Evolutionary conservation across 2,113 vertebrate genomes (phyloP).

Genomic region (Chlorodrepanis virens): DNA sequence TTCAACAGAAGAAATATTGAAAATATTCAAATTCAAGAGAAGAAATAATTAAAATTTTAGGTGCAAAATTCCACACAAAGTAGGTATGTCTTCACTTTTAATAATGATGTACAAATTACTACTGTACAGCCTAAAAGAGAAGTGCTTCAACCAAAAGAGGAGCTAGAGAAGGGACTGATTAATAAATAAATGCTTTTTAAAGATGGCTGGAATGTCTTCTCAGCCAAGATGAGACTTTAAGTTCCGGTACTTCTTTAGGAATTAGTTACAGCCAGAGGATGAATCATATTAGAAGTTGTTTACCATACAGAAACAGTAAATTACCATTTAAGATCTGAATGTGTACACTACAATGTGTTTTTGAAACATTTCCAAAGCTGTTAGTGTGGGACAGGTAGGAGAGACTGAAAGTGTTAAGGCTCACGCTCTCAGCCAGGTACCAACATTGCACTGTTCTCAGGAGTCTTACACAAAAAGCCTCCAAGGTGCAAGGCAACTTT

Average conservation of each 20-base stretch:
- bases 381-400: neutral
- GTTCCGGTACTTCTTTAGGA: neutral
- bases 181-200: neutral
- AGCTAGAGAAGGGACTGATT: neutral
- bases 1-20: conserved; percentile 32
- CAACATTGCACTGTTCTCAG: fast-evolving
- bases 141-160: neutral
- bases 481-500: neutral
- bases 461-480: neutral
- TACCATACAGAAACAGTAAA: neutral
- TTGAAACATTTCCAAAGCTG: neutral
- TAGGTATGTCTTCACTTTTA: neutral
- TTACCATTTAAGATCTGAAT: neutral
- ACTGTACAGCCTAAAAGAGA: neutral
- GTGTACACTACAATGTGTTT: neutral
- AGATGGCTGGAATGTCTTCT: neutral
- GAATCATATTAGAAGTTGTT: neutral
- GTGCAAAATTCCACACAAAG: neutral
- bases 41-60: neutral
- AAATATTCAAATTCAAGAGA: neutral
- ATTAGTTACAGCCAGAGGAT: neutral
- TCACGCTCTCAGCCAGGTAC: neutral
- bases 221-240: neutral
- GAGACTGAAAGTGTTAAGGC: neutral
- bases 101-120: neutral